Evolutionary conservation across 2,113 vertebrate genomes (phyloP).

Genomic region (Esox niger): DNA sequence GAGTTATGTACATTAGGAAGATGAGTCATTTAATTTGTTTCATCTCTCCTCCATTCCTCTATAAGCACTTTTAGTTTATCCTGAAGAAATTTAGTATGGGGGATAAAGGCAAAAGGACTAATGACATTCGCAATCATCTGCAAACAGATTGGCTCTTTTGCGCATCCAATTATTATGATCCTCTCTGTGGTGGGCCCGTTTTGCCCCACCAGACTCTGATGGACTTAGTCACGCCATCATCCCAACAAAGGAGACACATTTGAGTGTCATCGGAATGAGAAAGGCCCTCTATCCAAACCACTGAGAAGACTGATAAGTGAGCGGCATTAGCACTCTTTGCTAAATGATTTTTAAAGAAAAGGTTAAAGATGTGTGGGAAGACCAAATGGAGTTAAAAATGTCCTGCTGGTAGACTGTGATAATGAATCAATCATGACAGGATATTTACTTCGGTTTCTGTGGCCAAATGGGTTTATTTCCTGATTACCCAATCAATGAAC

Average conservation of each 20-base stretch:
- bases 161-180: constrained; percentile 41
- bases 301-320: constrained; percentile 17
- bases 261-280: constrained; percentile 22
- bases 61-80: not conserved
- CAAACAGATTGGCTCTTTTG: constrained; percentile 30
- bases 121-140: constrained; percentile 20
- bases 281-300: constrained; percentile 22
- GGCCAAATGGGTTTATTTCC: not conserved
- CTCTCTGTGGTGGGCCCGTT: constrained; percentile 6
- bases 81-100: constrained; percentile 2
- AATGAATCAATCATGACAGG: constrained; percentile 7
- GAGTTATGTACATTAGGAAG: not conserved
- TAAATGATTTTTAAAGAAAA: not conserved
- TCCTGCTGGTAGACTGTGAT: constrained; percentile 2
- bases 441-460: constrained; percentile 2
- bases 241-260: constrained; percentile 29
- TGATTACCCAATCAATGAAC: constrained; percentile 8
- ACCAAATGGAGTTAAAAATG: not conserved
- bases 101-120: constrained; percentile 27
- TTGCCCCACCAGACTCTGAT: constrained; percentile 29
- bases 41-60: not conserved
- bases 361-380: not conserved
- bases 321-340: constrained; percentile 2
- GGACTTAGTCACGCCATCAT: constrained; percentile 42
- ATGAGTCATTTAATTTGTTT: not conserved